phyloP scores from a whole-genome alignment of 2,888 invertebrate genomes.

The Barypeithes pellucidus region DNA sequence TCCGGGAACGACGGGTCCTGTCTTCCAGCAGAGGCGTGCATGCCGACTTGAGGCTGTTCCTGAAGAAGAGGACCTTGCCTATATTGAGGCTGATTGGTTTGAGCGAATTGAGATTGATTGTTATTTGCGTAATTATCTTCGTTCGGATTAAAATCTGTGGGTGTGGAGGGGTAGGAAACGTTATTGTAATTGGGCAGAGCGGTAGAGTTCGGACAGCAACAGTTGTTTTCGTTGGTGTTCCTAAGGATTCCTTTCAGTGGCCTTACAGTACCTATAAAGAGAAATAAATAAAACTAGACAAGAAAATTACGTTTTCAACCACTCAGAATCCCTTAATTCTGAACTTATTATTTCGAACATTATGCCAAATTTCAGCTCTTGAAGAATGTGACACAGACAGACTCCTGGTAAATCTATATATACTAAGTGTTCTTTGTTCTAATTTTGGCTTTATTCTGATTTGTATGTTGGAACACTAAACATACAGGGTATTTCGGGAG shows the following conservation, averaged over 20 bases:
- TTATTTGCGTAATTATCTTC: not conserved
- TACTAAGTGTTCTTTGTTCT: no score
- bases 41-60: conserved; percentile 5
- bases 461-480: no score
- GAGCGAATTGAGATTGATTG: conserved; percentile 24
- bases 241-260: conserved; percentile 45
- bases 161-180: conserved; percentile 21
- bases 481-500: no score
- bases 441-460: no score
- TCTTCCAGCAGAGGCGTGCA: conserved; percentile 57
- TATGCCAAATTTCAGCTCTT: no score
- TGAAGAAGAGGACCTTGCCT: conserved; percentile 27
- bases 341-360: no score
- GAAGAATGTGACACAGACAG: no score
- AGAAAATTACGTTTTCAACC: no score
- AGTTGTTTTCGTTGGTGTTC: conserved; percentile 18
- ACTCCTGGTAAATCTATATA: no score
- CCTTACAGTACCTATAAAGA: conserved; percentile 37
- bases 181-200: conserved; percentile 21
- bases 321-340: no score
- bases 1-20: conserved; percentile 34
- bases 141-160: conserved; percentile 8
- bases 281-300: not conserved
- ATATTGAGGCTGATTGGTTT: conserved; percentile 20
- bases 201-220: conserved; percentile 34